Base-by-base conservation (phyloP, 2,888 invertebrate genomes). In the Thelaira solivaga region DNA sequence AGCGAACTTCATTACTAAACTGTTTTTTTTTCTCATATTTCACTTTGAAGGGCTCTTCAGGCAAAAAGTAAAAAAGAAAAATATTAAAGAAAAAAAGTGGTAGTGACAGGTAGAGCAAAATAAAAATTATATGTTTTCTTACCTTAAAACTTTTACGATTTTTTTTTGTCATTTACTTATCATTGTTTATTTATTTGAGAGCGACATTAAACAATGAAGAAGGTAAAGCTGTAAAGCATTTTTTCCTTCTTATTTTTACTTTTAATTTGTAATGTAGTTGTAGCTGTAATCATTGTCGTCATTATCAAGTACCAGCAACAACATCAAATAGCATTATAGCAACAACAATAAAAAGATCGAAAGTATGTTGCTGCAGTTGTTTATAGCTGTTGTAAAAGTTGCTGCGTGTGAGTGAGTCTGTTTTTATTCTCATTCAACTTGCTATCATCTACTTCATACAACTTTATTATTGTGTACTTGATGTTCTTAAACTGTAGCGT, bases 1-100 rank as follows among this genome's bases (percentile, higher is more conserved):
- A n/a, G n/a, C n/a, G 13, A 24, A 53, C 29, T 61, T 39, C 57
- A 45, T 64, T 26, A 51, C 10, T 22, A 45, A 11, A 53, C 20
- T 55, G 10, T 29, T 3, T 41, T 39, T 36, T 53, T 71, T n/a
- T 47, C 62, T 55, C 55, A 26, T 65, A 71, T 76, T 39, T 76
- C 51, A 47, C 47, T 72, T 76, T 76, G 65, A 71, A 76, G 65
- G 61, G 65, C 53, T 61, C 65, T 61, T 61, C 34, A 61, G 45
- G 45, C 18, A 34, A 10, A 3, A 47, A 67, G 10, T 13, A 24
- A 13, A 1, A 26, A 55, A 5, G n/a, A 43, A 36, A 36, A 24
- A 20, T n/a, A 2, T 16, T 1, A 22, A 13, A 39, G 4, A 31
- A 8, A 29, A 4, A 22, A 39, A 24, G n/a, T 18, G 6, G 11